Conservation (phyloP, 2,797 vertebrate species). For the Hafferia zeledoni region DNA sequence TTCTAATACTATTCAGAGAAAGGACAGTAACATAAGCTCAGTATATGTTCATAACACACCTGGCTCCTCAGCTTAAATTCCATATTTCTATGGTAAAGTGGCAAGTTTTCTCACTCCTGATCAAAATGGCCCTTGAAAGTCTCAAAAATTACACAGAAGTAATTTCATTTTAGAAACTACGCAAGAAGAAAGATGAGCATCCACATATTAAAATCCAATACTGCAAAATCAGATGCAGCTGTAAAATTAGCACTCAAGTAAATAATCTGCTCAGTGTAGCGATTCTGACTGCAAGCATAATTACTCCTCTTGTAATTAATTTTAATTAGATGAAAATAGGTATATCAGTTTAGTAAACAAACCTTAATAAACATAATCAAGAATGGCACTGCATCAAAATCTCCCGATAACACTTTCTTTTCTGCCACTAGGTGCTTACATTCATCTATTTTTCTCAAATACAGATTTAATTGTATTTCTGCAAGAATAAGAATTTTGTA, state of each 20-base stretch:
- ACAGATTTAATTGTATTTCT: background rate
- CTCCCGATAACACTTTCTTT: background rate
- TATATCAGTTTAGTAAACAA: constrained; percentile 40
- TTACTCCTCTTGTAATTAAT: constrained; percentile 68
- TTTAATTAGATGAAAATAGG: constrained; percentile 58
- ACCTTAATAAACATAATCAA: constrained; percentile 38
- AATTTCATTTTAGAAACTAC: constrained; percentile 38
- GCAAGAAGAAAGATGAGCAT: constrained; percentile 10
- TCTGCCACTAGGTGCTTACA: background rate
- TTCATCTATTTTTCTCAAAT: background rate
- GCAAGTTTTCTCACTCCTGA: constrained; percentile 76
- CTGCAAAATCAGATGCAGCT: constrained; percentile 48
- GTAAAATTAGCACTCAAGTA: constrained; percentile 63
- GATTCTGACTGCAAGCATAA: constrained; percentile 55
- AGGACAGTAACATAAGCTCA: background rate
- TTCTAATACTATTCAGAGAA: background rate
- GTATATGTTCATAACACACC: constrained; percentile 58
- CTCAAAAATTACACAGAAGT: background rate
- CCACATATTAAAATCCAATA: constrained; percentile 46
- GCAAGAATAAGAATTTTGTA: background rate
- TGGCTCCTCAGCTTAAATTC: constrained; percentile 75
- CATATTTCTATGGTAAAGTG: constrained; percentile 61
- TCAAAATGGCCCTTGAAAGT: constrained; percentile 8
- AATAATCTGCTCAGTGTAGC: constrained; percentile 59
- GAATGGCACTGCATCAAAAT: background rate